These are phyloP conservation scores for Hydropotes inermis DNA, from an alignment of 2,113 vertebrate genomes.

Conservation along the genomic window DNA sequence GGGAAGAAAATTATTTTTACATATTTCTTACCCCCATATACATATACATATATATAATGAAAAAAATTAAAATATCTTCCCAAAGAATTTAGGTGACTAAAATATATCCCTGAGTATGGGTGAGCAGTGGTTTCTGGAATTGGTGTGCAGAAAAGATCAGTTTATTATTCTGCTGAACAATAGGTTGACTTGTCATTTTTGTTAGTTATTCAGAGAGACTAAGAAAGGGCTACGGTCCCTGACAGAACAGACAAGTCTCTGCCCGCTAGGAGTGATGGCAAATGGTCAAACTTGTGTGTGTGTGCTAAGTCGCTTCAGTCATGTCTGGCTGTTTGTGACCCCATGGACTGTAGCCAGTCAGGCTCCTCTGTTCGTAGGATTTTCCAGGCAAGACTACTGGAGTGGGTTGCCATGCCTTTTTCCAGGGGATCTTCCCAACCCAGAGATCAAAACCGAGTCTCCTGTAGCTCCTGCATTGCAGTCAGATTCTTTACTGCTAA, in stretches of 20 bases:
- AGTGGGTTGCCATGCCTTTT: neutral
- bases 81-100: slow-evolving; percentile 35
- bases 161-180: slow-evolving; percentile 15
- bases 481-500: neutral
- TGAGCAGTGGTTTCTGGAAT: neutral
- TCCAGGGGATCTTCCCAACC: neutral
- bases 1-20: neutral
- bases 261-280: neutral
- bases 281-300: neutral
- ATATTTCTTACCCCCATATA: neutral
- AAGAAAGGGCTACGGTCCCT: neutral
- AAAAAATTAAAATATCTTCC: neutral
- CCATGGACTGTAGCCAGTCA: neutral
- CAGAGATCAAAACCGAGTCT: neutral
- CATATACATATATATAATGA: neutral
- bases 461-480: neutral
- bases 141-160: neutral
- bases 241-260: neutral
- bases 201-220: neutral
- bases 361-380: neutral
- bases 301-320: neutral
- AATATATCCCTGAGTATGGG: neutral
- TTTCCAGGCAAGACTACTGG: neutral
- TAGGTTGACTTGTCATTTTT: neutral
- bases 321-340: neutral